Evolutionary conservation across 1,140 invertebrate species (phyloP).

Genomic region (Platyura marginata): DNA sequence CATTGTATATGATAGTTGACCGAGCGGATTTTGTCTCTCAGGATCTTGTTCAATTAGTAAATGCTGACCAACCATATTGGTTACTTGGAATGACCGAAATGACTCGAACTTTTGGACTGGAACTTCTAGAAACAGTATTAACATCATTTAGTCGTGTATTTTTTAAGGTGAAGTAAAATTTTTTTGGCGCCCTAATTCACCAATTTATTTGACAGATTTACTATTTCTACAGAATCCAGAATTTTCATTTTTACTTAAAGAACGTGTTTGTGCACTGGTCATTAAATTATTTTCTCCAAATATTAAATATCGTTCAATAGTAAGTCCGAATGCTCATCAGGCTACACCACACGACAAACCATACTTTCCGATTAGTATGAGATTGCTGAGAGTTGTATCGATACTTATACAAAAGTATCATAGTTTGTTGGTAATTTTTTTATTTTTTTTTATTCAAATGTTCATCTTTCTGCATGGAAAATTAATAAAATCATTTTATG

Average conservation of each 20-base stretch:
- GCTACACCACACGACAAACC: slow-evolving; percentile 67
- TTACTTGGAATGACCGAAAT: slow-evolving; percentile 90
- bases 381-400: slow-evolving; percentile 79
- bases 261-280: slow-evolving; percentile 90
- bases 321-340: slow-evolving; percentile 29
- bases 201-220: not conserved
- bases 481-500: slow-evolving; percentile 4
- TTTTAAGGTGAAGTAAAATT: slow-evolving; percentile 37
- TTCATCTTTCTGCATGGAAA: slow-evolving; percentile 3
- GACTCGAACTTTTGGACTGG: slow-evolving; percentile 90
- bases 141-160: slow-evolving; percentile 84
- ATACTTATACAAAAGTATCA: slow-evolving; percentile 91
- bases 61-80: slow-evolving; percentile 92
- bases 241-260: slow-evolving; percentile 88
- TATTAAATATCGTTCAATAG: slow-evolving; percentile 63
- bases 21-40: slow-evolving; percentile 16
- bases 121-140: slow-evolving; percentile 84
- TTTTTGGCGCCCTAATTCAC: not conserved
- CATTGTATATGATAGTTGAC: not conserved
- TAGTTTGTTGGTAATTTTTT: slow-evolving; percentile 69
- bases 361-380: slow-evolving; percentile 92
- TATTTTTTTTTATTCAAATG: too few relatives aligned
- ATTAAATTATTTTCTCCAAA: slow-evolving; percentile 97
- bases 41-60: slow-evolving; percentile 91
- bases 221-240: slow-evolving; percentile 57